These are phyloP conservation scores for Microctenopoma lineatum DNA, from an alignment of 2,797 vertebrate genomes.

Conservation along the genomic window DNA sequence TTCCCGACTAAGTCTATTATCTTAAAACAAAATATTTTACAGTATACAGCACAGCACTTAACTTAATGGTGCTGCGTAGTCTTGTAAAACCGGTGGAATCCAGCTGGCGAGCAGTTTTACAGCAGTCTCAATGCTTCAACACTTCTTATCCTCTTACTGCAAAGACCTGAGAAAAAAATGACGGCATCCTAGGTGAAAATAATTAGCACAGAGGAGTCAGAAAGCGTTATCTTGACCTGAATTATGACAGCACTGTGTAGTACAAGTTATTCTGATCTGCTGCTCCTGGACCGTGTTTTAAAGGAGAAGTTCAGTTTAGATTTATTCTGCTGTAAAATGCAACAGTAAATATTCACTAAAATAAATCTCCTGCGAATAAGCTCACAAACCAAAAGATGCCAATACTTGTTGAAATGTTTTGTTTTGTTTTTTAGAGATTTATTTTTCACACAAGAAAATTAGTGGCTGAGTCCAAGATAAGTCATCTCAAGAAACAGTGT, in stretches of 20 bases:
- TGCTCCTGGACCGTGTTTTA: too few relatives aligned
- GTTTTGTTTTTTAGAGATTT: too few relatives aligned
- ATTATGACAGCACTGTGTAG: slow-evolving; percentile 4
- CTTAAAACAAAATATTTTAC: slow-evolving; percentile 68
- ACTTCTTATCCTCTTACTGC: slow-evolving; percentile 67
- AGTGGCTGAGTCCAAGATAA: too few relatives aligned
- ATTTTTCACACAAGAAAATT: too few relatives aligned
- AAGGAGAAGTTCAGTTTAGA: too few relatives aligned
- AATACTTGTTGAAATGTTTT: too few relatives aligned
- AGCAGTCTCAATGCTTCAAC: slow-evolving; percentile 60
- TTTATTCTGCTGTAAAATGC: too few relatives aligned
- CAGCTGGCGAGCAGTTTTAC: slow-evolving; percentile 71
- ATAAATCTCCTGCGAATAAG: not conserved
- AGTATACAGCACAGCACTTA: slow-evolving; percentile 68
- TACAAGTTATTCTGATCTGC: not conserved
- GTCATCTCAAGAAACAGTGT: too few relatives aligned
- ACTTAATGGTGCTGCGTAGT: slow-evolving; percentile 65
- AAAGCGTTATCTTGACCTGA: too few relatives aligned
- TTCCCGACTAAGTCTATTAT: slow-evolving; percentile 41
- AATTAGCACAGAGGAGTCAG: slow-evolving; percentile 37
- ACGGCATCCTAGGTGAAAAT: slow-evolving; percentile 57
- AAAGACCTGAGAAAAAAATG: slow-evolving; percentile 58
- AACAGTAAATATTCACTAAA: too few relatives aligned
- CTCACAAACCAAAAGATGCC: not conserved
- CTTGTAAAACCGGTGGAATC: slow-evolving; percentile 67